A percentile compares a stretch with the other conserved stretches of the same genome.
These are phyloP conservation scores for Epinotia demarniana DNA, from an alignment of 2,888 invertebrate genomes.

Conservation along the genomic window DNA sequence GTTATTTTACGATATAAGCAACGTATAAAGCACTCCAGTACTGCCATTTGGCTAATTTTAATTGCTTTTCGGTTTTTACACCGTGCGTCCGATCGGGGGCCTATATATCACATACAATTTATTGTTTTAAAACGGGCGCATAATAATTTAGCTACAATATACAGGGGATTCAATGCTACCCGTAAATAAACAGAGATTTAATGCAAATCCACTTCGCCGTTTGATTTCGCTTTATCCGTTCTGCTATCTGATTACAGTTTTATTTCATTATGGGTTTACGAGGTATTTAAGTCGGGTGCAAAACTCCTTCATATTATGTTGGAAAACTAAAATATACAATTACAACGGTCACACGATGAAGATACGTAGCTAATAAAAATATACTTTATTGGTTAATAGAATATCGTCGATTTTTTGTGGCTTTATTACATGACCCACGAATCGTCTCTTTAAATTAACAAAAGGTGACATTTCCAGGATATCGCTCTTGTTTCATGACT, in stretches of 20 bases:
- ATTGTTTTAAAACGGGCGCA: constrained; percentile 68
- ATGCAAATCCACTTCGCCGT: constrained; percentile 65
- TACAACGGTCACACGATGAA: not conserved
- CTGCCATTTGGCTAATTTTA: constrained; percentile 78
- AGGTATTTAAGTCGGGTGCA: not conserved
- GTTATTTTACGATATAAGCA: constrained; percentile 68
- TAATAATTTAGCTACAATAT: constrained; percentile 70
- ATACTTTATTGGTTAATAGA: not conserved
- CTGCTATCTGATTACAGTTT: constrained; percentile 35
- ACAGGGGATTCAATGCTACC: constrained; percentile 62
- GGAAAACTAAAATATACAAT: not conserved
- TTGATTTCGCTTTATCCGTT: constrained; percentile 60
- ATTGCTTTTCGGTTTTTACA: constrained; percentile 72
- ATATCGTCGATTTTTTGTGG: not conserved
- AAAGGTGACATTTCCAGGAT: not conserved
- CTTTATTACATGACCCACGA: not conserved
- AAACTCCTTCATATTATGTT: not conserved
- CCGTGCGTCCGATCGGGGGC: constrained; percentile 62
- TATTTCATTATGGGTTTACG: constrained; percentile 12
- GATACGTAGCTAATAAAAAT: not conserved
- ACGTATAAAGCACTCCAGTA: constrained; percentile 70
- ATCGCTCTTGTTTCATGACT: not conserved
- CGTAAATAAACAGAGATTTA: constrained; percentile 74
- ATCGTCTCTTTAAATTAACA: not conserved
- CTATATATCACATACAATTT: constrained; percentile 71